Conservation (phyloP, 2,888 invertebrate genomes). For the Ophion obscuratus region DNA sequence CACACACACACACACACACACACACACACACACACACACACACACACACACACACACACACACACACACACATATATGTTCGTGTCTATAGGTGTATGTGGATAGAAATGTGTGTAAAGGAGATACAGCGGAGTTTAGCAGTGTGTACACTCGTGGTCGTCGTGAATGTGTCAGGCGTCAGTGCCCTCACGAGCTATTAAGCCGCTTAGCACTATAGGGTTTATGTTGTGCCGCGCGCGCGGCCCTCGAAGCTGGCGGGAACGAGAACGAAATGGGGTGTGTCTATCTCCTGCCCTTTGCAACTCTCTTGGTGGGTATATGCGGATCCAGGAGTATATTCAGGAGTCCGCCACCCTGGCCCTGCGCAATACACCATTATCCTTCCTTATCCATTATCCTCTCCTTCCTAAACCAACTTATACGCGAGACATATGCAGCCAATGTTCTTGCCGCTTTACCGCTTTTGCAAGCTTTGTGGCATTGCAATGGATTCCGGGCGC, state of each 20-base stretch:
- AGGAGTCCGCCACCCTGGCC: constrained; percentile 72
- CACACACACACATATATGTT: not conserved
- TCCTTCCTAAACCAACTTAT: constrained; percentile 74
- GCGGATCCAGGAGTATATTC: constrained; percentile 39
- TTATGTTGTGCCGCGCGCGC: constrained; percentile 78
- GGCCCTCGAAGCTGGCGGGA: constrained; percentile 71
- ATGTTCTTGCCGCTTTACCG: constrained; percentile 57
- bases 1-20: too few species aligned
- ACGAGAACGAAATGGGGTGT: constrained; percentile 72
- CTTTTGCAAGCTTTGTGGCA: constrained; percentile 12
- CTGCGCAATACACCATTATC: constrained; percentile 69
- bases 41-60: too few species aligned
- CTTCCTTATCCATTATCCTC: constrained; percentile 68
- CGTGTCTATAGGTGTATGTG: not conserved
- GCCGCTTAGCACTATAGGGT: constrained; percentile 83
- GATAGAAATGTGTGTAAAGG: not conserved
- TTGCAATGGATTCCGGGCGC: not conserved
- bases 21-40: too few species aligned
- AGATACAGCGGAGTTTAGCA: constrained; percentile 23
- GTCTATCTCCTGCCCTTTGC: constrained; percentile 55
- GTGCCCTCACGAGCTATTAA: constrained; percentile 82
- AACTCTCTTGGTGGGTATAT: constrained; percentile 31
- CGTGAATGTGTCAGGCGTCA: constrained; percentile 82
- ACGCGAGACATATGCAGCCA: constrained; percentile 74
- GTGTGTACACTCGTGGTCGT: constrained; percentile 53